Evolutionary conservation across 2,888 invertebrate genomes (phyloP), one percentile per base, ranked within the genome.

Genomic region (Alcis repandata): DNA sequence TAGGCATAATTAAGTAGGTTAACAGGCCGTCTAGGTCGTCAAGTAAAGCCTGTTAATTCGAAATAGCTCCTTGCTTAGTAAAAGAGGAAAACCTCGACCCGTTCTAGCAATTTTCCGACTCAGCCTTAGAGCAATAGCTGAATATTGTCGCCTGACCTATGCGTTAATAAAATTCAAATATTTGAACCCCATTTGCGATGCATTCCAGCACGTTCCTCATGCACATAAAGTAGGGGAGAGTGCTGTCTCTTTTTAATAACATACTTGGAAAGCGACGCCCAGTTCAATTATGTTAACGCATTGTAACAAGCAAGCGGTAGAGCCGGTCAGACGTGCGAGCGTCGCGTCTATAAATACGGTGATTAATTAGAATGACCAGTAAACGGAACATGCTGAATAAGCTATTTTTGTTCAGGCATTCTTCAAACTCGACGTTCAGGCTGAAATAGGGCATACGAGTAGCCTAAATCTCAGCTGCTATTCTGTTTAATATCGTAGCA

Each of bases 51-150:
- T 56, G 54, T 58, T 68, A 71, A 69, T 60, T 54, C 52, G 32
- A 68, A 52, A 58, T 69, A 65, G 48, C 63, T 13, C 27, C 13
- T 22, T 19, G 53, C 68, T 56, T 52, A 52, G 46, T 56, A 56
- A 70, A 59, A 76, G 67, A 70, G 67, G 75, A 75, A 69, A 72
- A 70, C 76, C 74, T 79, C 75, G 76, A 77, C 73, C 72, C 61
- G 66, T 71, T 70, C 67, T 58, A 68, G 53, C 38, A 45, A 46
- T 61, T 61, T 61, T 66, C 65, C 57, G 52, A 59, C 54, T 43
- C 32, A 8, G n/a, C 27, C 17, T 41, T 48, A 13, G 36, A 56
- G 48, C 48, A 43, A 49, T 52, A 41, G 59, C 36, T 45, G 45
- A 15, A 40, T 54, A 49, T 41, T 10, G 22, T 48, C 20, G n/a